Evolutionary conservation across 2,888 invertebrate genomes (phyloP).

Genomic region (Hypena proboscidalis): DNA sequence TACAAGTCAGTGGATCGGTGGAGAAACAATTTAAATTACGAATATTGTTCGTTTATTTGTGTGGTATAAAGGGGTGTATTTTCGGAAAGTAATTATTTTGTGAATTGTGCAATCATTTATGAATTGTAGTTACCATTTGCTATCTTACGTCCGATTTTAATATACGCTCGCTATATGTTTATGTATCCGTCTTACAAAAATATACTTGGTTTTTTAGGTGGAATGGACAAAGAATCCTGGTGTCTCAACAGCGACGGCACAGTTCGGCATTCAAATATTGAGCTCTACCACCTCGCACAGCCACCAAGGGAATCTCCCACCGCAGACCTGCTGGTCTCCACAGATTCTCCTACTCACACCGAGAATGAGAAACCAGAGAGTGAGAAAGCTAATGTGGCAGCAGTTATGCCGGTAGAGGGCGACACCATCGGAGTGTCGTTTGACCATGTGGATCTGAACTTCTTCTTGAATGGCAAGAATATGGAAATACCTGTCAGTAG

Average conservation of each 20-base stretch:
- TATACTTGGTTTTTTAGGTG: conserved; percentile 90
- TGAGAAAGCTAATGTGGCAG: conserved; percentile 55
- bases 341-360: conserved; percentile 61
- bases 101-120: too few relatives aligned
- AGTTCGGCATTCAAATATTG: conserved; percentile 93
- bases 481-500: conserved; percentile 94
- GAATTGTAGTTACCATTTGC: too few relatives aligned
- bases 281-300: conserved; percentile 87
- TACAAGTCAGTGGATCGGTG: too few relatives aligned
- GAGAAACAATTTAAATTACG: too few relatives aligned
- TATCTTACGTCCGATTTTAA: too few relatives aligned
- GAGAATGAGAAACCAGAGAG: conserved; percentile 63
- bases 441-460: conserved; percentile 98
- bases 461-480: conserved; percentile 96
- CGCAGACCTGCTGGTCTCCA: conserved; percentile 72
- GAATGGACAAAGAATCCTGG: conserved; percentile 96
- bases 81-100: too few relatives aligned
- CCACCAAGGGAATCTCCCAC: conserved; percentile 76
- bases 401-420: conserved; percentile 92
- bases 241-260: conserved; percentile 95
- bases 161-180: too few relatives aligned
- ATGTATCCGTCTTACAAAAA: too few relatives aligned
- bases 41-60: too few relatives aligned
- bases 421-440: conserved; percentile 97
- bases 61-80: too few relatives aligned